A percentile compares a stretch with the other conserved stretches of the same genome.
phyloP scores from a whole-genome alignment of 2,797 vertebrate genomes.

The Chrysocyon brachyurus region DNA sequence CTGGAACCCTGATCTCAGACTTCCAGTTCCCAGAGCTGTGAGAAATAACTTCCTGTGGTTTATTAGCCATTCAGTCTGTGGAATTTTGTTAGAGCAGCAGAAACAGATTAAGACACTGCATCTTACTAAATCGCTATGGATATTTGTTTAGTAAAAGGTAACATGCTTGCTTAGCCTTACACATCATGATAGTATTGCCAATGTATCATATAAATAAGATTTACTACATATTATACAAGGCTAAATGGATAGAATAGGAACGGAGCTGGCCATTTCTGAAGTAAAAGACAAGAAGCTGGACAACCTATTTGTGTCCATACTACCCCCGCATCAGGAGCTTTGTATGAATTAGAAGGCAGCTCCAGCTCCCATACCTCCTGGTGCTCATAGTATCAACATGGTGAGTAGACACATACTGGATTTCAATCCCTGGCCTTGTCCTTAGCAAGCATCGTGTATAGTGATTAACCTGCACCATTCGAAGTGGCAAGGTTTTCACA shows the following conservation, averaged over 20 bases:
- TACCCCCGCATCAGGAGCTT: neutral
- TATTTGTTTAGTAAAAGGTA: neutral
- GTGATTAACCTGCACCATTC: neutral
- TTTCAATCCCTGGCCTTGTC: fast-evolving
- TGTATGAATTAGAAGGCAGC: neutral
- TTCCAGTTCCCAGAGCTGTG: neutral
- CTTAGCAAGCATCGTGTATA: fast-evolving
- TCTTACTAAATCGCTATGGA: neutral
- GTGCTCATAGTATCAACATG: fast-evolving
- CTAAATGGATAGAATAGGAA: neutral
- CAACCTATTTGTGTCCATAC: neutral
- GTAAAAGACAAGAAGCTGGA: neutral
- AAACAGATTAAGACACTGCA: neutral
- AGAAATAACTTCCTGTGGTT: neutral
- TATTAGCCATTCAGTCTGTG: neutral
- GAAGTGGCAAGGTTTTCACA: neutral
- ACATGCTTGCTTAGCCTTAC: neutral
- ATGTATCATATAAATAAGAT: neutral
- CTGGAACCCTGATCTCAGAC: neutral
- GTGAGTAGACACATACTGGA: neutral
- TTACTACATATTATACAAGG: neutral
- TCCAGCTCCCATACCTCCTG: no score
- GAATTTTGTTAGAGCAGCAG: neutral
- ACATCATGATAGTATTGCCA: neutral
- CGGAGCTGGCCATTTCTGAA: neutral